A percentile compares a stretch with the other conserved stretches of the same genome.
phyloP scores from a whole-genome alignment of 2,888 invertebrate genomes.

The Macrosiphum euphorbiae region DNA sequence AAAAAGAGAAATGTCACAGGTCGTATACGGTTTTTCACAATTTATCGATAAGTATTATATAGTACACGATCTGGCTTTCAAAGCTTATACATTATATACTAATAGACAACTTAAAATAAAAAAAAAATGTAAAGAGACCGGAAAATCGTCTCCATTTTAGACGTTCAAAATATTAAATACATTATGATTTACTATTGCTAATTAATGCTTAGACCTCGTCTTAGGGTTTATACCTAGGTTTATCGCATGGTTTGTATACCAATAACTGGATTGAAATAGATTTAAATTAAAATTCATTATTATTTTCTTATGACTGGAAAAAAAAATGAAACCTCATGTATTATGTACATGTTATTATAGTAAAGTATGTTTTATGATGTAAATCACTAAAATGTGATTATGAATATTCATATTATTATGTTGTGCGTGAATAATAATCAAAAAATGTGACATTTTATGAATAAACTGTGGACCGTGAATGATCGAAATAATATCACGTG shows the following conservation, averaged over 20 bases:
- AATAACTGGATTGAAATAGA: neutral
- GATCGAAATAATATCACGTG: neutral
- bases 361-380: neutral
- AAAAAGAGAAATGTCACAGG: neutral
- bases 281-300: neutral
- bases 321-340: neutral
- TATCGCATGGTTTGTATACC: neutral
- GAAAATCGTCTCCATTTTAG: neutral
- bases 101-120: neutral
- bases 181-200: neutral
- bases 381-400: neutral
- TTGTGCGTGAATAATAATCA: neutral
- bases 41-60: neutral
- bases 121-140: neutral
- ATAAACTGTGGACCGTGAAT: neutral
- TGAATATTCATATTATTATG: neutral
- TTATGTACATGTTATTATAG: neutral
- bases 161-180: neutral
- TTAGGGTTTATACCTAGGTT: neutral
- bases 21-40: neutral
- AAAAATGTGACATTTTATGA: neutral
- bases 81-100: neutral
- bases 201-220: neutral
- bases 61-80: neutral
- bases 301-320: neutral